phyloP scores from a whole-genome alignment of 2,113 vertebrate species.

The Vulpes ferrilata region DNA sequence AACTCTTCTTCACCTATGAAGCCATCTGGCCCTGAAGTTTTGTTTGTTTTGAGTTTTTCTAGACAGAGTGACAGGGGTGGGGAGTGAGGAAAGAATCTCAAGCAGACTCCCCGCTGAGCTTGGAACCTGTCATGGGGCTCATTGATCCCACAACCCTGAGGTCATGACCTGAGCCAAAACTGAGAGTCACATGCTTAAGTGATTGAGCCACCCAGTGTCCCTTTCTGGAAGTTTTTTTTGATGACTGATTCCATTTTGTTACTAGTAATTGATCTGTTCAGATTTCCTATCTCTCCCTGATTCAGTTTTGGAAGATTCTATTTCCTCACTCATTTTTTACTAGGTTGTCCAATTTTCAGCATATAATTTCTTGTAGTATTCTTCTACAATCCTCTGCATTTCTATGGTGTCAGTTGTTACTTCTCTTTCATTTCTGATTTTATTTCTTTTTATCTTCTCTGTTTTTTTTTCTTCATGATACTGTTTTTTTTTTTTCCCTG shows the following conservation, averaged over 20 bases:
- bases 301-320: background rate
- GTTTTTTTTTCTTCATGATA: background rate
- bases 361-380: background rate
- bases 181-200: background rate
- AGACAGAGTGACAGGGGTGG: fast-evolving
- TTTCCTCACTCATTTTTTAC: background rate
- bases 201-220: background rate
- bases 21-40: background rate
- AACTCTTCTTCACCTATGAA: background rate
- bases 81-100: fast-evolving
- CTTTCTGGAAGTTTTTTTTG: background rate
- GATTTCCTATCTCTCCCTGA: background rate
- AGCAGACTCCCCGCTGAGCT: background rate
- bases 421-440: background rate
- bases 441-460: background rate
- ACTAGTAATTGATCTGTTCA: background rate
- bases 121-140: background rate
- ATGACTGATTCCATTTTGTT: background rate
- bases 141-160: background rate
- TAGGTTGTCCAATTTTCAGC: background rate
- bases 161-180: background rate
- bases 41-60: background rate
- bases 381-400: background rate
- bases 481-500: background rate
- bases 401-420: background rate